A percentile compares a stretch with the other conserved stretches of the same genome.
Conservation (phyloP, 2,113 vertebrate species). For the Gobius niger region DNA sequence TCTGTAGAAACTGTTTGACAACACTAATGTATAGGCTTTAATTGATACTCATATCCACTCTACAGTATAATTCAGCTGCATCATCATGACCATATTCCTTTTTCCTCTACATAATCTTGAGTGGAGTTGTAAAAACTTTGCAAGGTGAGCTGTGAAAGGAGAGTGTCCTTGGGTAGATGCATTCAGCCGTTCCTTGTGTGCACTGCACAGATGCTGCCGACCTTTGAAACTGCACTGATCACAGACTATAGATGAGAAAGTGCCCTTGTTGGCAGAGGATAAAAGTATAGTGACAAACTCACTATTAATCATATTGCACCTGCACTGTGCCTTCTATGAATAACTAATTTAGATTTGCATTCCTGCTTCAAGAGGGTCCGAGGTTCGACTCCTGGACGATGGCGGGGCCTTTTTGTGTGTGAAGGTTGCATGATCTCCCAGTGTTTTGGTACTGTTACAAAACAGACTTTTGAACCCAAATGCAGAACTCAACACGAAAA, state of each 20-base stretch:
- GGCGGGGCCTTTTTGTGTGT: too few species aligned
- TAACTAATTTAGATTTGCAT: background rate
- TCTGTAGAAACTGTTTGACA: background rate
- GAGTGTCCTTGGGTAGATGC: slow-evolving; percentile 13
- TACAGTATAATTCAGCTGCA: background rate
- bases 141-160: slow-evolving; percentile 6
- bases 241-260: slow-evolving; percentile 19
- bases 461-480: too few species aligned
- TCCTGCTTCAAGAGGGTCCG: too few species aligned
- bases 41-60: background rate
- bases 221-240: slow-evolving; percentile 30
- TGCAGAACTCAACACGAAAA: too few species aligned
- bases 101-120: slow-evolving; percentile 2
- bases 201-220: background rate
- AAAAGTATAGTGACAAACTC: slow-evolving; percentile 22
- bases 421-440: too few species aligned
- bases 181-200: background rate
- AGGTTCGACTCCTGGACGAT: too few species aligned
- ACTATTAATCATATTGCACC: slow-evolving; percentile 28
- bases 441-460: too few species aligned
- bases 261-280: slow-evolving; percentile 28
- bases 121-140: slow-evolving; percentile 10
- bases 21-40: background rate
- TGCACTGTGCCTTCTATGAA: slow-evolving; percentile 1
- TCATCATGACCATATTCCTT: background rate